Evolutionary conservation across 2,797 vertebrate genomes (phyloP).

Genomic region (Hydrocynus forskahlii): DNA sequence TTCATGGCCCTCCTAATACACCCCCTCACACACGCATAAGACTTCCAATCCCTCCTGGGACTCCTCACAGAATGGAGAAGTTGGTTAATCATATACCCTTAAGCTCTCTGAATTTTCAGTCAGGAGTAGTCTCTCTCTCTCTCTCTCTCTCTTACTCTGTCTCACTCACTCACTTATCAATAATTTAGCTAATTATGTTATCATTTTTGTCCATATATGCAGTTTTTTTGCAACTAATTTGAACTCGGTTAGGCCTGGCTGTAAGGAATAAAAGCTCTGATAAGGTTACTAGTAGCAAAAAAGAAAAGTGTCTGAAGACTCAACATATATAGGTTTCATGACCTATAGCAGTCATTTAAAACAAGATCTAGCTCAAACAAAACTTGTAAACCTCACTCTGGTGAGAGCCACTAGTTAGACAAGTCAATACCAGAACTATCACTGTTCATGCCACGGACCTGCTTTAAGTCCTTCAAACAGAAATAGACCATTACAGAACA

Average conservation of each 20-base stretch:
- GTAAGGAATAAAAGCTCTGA: not conserved
- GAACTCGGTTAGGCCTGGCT: not conserved
- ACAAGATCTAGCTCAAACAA: not conserved
- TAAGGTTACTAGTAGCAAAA: not conserved
- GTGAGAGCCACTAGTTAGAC: not conserved
- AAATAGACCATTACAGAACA: conserved; percentile 20
- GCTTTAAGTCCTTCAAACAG: conserved; percentile 28
- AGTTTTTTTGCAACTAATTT: conserved; percentile 23
- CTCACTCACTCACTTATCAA: conserved; percentile 8
- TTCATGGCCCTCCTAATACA: conserved; percentile 77
- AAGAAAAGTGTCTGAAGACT: not conserved
- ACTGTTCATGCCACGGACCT: conserved; percentile 14
- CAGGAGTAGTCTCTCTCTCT: conserved; percentile 18
- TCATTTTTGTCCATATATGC: conserved; percentile 15
- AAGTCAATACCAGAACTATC: conserved; percentile 1
- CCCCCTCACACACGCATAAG: conserved; percentile 64
- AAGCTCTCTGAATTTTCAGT: conserved; percentile 57
- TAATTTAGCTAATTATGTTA: conserved; percentile 32
- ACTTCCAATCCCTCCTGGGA: conserved; percentile 62
- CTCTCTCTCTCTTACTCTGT: conserved; percentile 21
- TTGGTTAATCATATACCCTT: conserved; percentile 65
- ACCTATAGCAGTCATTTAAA: too few relatives aligned
- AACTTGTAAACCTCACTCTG: conserved; percentile 15
- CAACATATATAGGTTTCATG: not conserved
- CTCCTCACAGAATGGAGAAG: conserved; percentile 54